phyloP scores from a whole-genome alignment of 2,113 vertebrate species.

The Anguilla japonica region DNA sequence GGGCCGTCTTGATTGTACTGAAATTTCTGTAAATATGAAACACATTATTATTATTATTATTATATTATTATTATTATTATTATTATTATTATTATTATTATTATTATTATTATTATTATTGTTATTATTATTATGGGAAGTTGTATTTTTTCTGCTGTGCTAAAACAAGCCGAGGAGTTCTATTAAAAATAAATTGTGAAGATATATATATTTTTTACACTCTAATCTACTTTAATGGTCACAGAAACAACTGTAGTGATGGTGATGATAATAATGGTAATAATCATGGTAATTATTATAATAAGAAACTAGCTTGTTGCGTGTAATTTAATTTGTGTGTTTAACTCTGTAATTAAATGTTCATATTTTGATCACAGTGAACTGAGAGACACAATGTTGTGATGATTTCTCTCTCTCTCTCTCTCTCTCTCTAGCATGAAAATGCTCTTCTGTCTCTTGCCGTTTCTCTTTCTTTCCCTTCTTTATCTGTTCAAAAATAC shows the following conservation, averaged over 20 bases:
- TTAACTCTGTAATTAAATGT: constrained; percentile 73
- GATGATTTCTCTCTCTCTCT: constrained; percentile 39
- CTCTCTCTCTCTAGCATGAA: constrained; percentile 14
- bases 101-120: constrained; percentile 48
- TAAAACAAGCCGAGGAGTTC: constrained; percentile 47
- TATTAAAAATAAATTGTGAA: constrained; percentile 40
- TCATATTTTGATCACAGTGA: constrained; percentile 65
- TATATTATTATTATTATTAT: constrained; percentile 58
- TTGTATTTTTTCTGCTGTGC: constrained; percentile 56
- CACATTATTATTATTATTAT: constrained; percentile 39
- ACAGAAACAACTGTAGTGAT: constrained; percentile 59
- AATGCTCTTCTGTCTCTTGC: constrained; percentile 38
- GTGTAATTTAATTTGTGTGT: constrained; percentile 76
- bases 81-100: constrained; percentile 50
- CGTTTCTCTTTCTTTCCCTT: constrained; percentile 35
- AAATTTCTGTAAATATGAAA: constrained; percentile 74
- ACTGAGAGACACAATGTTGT: constrained; percentile 67
- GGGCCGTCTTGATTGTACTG: constrained; percentile 79
- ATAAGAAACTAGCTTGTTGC: constrained; percentile 71
- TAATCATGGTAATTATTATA: constrained; percentile 65
- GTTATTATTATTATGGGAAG: constrained; percentile 56
- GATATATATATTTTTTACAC: constrained; percentile 28
- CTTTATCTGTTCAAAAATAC: constrained; percentile 29
- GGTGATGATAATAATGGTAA: constrained; percentile 61
- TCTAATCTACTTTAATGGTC: constrained; percentile 43